Evolutionary conservation across 1,140 invertebrate genomes (phyloP).

Genomic region (Zaprionus nigranus): DNA sequence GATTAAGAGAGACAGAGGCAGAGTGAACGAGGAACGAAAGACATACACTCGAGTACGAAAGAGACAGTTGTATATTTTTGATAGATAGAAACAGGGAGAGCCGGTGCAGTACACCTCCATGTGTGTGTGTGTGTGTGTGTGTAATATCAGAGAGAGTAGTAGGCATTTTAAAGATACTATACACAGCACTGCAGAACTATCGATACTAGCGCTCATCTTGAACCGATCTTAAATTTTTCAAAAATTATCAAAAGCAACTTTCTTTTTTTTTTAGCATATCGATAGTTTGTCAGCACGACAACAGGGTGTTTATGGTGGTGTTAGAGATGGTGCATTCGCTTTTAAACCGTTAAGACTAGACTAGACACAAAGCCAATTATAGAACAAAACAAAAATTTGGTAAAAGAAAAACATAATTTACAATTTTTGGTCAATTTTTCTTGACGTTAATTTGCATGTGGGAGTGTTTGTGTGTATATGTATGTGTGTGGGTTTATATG

Average conservation of each 20-base stretch:
- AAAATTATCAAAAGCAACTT: neutral
- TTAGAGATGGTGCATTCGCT: conserved; percentile 31
- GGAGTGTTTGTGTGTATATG: conserved; percentile 21
- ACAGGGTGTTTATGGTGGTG: conserved; percentile 9
- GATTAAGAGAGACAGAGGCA: conserved; percentile 4
- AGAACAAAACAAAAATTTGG: conserved; percentile 31
- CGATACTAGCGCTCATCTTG: neutral
- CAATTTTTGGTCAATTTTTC: conserved; percentile 8
- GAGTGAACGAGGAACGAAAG: conserved; percentile 6
- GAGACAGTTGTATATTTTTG: neutral
- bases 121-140: conserved; percentile 9
- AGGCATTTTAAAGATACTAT: conserved; percentile 44
- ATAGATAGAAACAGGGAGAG: conserved; percentile 5
- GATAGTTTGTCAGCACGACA: conserved; percentile 1
- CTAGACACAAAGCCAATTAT: conserved; percentile 76
- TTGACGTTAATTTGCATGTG: conserved; percentile 11
- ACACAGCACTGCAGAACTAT: conserved; percentile 32
- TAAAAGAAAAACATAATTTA: conserved; percentile 45
- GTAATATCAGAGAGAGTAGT: conserved; percentile 21
- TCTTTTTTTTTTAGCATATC: neutral
- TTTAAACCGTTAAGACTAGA: conserved; percentile 22
- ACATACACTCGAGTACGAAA: conserved; percentile 42
- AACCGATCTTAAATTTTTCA: neutral
- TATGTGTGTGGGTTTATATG: conserved; percentile 19
- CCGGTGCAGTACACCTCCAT: conserved; percentile 22